Evolutionary conservation across 2,797 vertebrate species (phyloP).

Genomic region (Premnoplex brunnescens): DNA sequence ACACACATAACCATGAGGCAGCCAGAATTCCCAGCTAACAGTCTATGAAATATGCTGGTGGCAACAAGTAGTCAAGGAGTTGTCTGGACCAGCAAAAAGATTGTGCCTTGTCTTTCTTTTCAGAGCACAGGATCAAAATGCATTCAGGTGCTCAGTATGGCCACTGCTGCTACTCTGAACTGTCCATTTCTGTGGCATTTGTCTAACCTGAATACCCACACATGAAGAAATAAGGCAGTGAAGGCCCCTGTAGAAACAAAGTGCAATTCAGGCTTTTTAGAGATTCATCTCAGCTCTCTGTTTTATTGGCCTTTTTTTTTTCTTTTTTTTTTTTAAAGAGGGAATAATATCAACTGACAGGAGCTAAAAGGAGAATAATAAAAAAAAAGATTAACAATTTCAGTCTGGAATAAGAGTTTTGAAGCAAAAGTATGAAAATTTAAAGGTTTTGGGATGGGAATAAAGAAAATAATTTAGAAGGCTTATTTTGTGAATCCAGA

Average conservation of each 20-base stretch:
- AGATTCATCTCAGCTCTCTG: conserved; percentile 33
- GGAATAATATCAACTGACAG: conserved; percentile 48
- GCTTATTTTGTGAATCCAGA: conserved; percentile 39
- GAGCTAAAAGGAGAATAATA: conserved; percentile 56
- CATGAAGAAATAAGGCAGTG: neutral
- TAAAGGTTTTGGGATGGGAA: conserved; percentile 9
- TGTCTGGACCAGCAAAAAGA: neutral
- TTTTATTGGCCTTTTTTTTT: conserved; percentile 17
- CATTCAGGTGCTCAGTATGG: neutral
- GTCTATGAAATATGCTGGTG: neutral
- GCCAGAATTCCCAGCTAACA: neutral
- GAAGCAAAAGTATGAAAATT: conserved; percentile 49
- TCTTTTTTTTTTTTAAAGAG: conserved; percentile 1
- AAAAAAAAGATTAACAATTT: conserved; percentile 53
- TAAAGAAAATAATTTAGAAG: conserved; percentile 59
- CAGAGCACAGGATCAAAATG: neutral
- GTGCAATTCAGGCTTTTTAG: neutral
- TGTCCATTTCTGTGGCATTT: neutral
- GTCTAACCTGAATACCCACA: neutral
- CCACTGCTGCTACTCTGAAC: neutral
- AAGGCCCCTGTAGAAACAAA: neutral
- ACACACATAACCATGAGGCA: neutral
- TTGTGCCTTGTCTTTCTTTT: neutral
- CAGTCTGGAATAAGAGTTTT: conserved; percentile 37
- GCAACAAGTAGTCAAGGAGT: neutral